These are phyloP conservation scores for Xanthia togata DNA, from an alignment of 2,888 invertebrate species.

Conservation along the genomic window DNA sequence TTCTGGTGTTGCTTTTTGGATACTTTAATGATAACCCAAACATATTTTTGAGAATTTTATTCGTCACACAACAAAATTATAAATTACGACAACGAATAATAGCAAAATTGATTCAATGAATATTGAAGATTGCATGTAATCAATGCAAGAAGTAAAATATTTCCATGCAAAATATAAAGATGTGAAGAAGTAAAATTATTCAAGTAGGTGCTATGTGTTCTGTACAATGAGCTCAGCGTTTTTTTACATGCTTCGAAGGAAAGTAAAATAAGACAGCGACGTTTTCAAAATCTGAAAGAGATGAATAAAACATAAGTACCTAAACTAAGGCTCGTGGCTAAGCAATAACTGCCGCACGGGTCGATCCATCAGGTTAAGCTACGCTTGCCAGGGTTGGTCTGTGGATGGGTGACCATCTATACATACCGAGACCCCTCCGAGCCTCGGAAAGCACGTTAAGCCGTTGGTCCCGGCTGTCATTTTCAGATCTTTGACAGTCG, in stretches of 20 bases:
- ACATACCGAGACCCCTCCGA: no score
- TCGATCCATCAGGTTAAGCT: no score
- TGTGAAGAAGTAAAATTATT: background rate
- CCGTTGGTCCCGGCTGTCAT: no score
- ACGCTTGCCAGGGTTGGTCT: no score
- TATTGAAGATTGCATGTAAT: background rate
- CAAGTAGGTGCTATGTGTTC: background rate
- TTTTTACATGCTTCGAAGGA: conserved; percentile 50
- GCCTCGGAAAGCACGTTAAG: no score
- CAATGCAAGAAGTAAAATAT: background rate
- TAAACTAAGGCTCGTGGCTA: background rate
- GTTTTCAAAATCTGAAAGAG: conserved; percentile 70
- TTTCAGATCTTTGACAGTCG: no score
- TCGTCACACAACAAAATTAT: background rate
- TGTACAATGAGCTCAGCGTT: background rate
- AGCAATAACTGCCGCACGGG: no score
- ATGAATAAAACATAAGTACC: no score
- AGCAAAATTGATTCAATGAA: background rate
- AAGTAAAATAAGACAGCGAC: conserved; percentile 66
- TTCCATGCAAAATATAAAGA: no score
- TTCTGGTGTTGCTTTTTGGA: no score
- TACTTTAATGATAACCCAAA: background rate
- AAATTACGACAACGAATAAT: background rate
- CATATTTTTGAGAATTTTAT: conserved; percentile 5
- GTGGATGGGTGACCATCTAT: no score